Conservation (phyloP, 2,113 vertebrate genomes). For the Oncorhynchus mykiss region DNA sequence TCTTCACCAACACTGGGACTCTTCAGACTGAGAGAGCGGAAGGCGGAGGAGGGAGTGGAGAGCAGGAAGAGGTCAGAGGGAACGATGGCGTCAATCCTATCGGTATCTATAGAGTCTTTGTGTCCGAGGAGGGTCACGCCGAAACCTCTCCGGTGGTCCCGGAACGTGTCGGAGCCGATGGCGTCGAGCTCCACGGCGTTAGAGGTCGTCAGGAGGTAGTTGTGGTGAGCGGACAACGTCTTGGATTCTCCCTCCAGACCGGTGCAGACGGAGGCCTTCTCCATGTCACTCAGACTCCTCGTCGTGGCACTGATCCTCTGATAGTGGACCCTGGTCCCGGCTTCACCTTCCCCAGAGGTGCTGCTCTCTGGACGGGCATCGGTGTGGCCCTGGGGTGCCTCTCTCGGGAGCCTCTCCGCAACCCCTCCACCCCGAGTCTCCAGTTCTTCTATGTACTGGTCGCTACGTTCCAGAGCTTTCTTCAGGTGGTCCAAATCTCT, state of each 20-base stretch:
- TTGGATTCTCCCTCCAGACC: constrained; percentile 70
- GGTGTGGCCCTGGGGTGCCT: constrained; percentile 25
- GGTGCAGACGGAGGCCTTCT: constrained; percentile 71
- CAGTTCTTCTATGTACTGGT: constrained; percentile 94
- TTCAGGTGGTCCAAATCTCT: constrained; percentile 87
- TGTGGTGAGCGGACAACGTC: constrained; percentile 61
- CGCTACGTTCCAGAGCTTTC: constrained; percentile 92
- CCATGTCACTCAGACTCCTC: constrained; percentile 75
- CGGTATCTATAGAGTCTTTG: constrained; percentile 60
- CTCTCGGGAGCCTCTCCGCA: constrained; percentile 55
- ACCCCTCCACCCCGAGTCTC: constrained; percentile 79
- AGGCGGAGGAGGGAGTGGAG: constrained; percentile 83
- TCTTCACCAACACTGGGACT: constrained; percentile 77
- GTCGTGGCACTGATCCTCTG: constrained; percentile 70
- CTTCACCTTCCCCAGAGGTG: constrained; percentile 11
- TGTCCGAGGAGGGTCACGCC: constrained; percentile 58
- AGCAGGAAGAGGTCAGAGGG: constrained; percentile 75
- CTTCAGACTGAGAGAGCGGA: constrained; percentile 86
- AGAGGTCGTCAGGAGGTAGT: constrained; percentile 71
- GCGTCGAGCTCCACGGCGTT: constrained; percentile 40
- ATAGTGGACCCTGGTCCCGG: constrained; percentile 37
- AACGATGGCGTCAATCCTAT: constrained; percentile 24
- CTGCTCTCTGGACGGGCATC: constrained; percentile 42
- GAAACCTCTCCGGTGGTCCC: constrained; percentile 53
- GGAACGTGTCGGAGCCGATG: constrained; percentile 36